Percentiles rank a stretch among this genome's conserved stretches.
Conservation (phyloP, 2,797 vertebrate species). For the Sphaeramia orbicularis region DNA sequence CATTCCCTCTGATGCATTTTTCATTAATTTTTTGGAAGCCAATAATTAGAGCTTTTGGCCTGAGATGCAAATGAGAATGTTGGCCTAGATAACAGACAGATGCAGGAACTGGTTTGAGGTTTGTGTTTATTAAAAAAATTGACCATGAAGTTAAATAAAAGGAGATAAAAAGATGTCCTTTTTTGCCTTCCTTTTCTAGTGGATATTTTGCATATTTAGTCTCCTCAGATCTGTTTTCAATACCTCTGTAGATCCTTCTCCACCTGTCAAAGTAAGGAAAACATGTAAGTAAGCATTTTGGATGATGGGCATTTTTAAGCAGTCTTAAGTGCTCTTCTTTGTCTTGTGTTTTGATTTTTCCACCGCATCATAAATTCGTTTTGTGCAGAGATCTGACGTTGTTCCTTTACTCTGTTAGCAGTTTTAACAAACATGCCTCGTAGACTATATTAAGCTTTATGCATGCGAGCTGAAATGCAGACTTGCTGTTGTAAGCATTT, state of each 20-base stretch:
- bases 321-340: slow-evolving; percentile 61
- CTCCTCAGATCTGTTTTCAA: slow-evolving; percentile 14
- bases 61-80: slow-evolving; percentile 56
- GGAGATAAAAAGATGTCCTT: slow-evolving; percentile 33
- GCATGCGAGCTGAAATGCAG: slow-evolving; percentile 25
- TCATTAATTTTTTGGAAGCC: slow-evolving; percentile 24
- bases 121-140: slow-evolving; percentile 8
- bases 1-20: too few species aligned
- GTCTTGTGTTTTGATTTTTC: slow-evolving; percentile 57
- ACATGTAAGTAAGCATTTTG: slow-evolving; percentile 22
- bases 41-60: slow-evolving; percentile 54
- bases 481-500: slow-evolving; percentile 34
- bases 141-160: slow-evolving; percentile 3
- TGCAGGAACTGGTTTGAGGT: slow-evolving; percentile 47
- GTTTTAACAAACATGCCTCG: slow-evolving; percentile 14
- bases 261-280: slow-evolving; percentile 19
- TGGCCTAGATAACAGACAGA: slow-evolving; percentile 67
- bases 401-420: slow-evolving; percentile 11
- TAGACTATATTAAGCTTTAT: slow-evolving; percentile 21
- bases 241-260: slow-evolving; percentile 12
- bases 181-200: background rate
- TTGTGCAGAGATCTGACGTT: slow-evolving; percentile 45
- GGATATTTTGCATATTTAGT: background rate
- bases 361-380: slow-evolving; percentile 21
- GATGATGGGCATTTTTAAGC: slow-evolving; percentile 66